These are phyloP conservation scores for Aptenodytes forsteri DNA, from an alignment of 2,113 vertebrate genomes.

Conservation along the genomic window DNA sequence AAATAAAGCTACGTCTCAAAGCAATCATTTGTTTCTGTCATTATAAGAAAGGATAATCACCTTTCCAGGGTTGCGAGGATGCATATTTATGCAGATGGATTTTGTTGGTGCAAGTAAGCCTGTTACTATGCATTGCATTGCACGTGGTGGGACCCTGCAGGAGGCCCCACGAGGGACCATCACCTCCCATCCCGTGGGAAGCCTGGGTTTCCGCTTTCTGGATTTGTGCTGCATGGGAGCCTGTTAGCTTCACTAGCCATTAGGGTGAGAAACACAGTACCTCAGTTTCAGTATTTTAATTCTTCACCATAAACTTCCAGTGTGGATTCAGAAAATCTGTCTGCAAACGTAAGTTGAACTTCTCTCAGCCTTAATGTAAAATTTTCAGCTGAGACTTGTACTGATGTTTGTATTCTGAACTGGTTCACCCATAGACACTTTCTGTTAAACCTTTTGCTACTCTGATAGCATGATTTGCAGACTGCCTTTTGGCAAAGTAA, in stretches of 20 bases:
- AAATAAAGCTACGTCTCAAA: background rate
- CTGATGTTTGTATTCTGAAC: background rate
- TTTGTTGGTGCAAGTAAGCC: background rate
- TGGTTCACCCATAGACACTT: background rate
- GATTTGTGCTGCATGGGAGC: background rate
- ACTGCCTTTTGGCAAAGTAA: background rate
- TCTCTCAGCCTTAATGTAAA: background rate
- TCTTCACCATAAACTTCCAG: background rate
- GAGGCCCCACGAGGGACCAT: background rate
- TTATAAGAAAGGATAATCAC: background rate
- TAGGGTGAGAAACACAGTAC: background rate
- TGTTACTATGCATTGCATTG: background rate
- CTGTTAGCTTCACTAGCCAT: background rate
- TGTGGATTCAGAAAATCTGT: background rate
- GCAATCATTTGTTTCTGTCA: background rate
- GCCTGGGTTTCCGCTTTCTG: background rate
- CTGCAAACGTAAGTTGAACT: background rate
- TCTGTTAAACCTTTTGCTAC: background rate
- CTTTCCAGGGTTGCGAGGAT: background rate
- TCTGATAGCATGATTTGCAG: background rate
- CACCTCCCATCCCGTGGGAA: background rate
- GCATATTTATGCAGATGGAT: background rate
- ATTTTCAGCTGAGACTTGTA: background rate
- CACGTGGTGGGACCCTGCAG: background rate
- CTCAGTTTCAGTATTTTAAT: background rate